Base-by-base conservation (phyloP, 2,888 invertebrate species). In the Trachelus iudaicus region DNA sequence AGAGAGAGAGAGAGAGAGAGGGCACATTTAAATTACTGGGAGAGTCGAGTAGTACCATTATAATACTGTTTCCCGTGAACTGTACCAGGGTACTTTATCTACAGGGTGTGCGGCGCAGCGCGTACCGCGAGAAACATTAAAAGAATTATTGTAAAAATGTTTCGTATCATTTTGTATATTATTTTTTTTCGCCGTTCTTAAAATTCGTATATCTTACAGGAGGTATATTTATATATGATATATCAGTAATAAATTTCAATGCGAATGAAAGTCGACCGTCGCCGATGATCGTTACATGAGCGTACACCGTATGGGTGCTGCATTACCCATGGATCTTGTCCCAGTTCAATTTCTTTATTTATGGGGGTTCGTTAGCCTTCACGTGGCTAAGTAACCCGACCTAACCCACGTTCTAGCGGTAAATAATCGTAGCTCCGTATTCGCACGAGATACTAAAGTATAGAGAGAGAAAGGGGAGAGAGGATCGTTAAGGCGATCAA, bases 1-100 rank as follows among this genome's bases (percentile, higher is more conserved):
- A 34, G n/a, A n/a, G n/a, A n/a, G n/a, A n/a, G 31, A 37, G 56
- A 56, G 75, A 73, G 71, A 73, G 77, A 56, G 76, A 75, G 76
- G 56, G 13, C 71, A 56, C 56, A 56, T 56, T 56, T 9, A 56
- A 56, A 56, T 56, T 56, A 56, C 23, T 56, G 56, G 56, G 56
- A 56, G 56, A 56, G 56, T 56, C 56, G 56, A 56, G 56, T 56
- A 23, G 56, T 56, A 56, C 56, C 56, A 56, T 56, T 23, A 23
- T 23, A 56, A 56, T 23, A 23, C 56, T 23, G 56, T 56, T 23
- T 23, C 56, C 56, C 56, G 23, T 56, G 23, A 56, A 56, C 56
- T 23, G 56, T 15, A 23, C 23, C 56, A 9, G 56, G 23, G 1
- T 23, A 56, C 23, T 34, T 34, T 9, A 56, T 56, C 56, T 56